These are phyloP conservation scores for Myanophis thanlyinensis DNA, from an alignment of 2,113 vertebrate species.

Conservation along the genomic window DNA sequence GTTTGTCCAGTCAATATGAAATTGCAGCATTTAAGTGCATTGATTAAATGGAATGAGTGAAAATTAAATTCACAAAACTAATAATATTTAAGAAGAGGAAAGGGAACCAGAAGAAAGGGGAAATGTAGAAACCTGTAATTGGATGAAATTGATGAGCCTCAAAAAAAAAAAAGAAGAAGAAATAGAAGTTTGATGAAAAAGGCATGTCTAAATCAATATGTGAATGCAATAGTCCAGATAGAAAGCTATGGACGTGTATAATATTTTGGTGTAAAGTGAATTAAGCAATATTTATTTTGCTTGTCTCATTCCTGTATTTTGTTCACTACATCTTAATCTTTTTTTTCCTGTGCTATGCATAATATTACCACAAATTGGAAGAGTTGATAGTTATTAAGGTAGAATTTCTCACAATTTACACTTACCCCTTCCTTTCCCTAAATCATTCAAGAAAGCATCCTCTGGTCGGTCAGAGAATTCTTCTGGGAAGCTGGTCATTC, in stretches of 20 bases:
- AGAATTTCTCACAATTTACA: background rate
- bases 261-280: background rate
- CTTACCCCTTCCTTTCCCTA: background rate
- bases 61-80: background rate
- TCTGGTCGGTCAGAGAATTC: background rate
- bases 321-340: background rate
- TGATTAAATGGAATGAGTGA: background rate
- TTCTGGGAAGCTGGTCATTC: background rate
- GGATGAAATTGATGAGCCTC: background rate
- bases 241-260: too few relatives aligned
- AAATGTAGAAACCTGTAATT: background rate
- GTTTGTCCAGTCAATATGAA: background rate
- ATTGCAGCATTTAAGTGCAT: fast-evolving
- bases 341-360: background rate
- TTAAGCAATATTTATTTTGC: background rate
- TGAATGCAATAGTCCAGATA: too few relatives aligned
- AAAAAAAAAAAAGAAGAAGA: background rate
- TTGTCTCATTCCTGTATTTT: background rate
- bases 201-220: too few relatives aligned
- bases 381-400: background rate
- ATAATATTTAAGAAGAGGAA: background rate
- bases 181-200: background rate
- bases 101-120: background rate
- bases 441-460: background rate
- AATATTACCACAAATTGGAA: background rate